These are phyloP conservation scores for Fragum whitleyi DNA, from an alignment of 2,888 invertebrate species.

Conservation along the genomic window DNA sequence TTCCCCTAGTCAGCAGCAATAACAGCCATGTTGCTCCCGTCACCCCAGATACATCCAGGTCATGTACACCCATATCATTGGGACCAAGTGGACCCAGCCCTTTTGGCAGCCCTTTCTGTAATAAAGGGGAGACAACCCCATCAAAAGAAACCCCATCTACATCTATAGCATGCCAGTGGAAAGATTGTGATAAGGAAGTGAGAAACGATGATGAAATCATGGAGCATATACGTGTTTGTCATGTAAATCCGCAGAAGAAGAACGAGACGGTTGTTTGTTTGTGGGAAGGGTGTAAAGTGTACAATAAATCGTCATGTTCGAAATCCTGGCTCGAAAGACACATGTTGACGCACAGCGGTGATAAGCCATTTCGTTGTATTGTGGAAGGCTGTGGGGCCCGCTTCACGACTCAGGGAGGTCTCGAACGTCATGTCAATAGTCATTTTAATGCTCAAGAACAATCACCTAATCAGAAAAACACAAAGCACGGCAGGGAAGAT, in stretches of 20 bases:
- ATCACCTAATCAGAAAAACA: constrained; percentile 72
- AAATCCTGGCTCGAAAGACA: constrained; percentile 97
- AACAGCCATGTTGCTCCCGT: constrained; percentile 43
- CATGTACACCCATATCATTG: constrained; percentile 73
- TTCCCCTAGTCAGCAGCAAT: constrained; percentile 59
- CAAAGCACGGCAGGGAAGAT: constrained; percentile 89
- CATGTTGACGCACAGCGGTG: constrained; percentile 95
- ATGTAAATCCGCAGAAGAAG: constrained; percentile 88
- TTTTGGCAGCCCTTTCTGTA: constrained; percentile 55
- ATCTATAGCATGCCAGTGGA: constrained; percentile 81
- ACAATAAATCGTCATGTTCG: constrained; percentile 95
- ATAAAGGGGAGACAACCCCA: constrained; percentile 63
- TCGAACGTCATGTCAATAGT: constrained; percentile 96
- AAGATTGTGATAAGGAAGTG: constrained; percentile 77
- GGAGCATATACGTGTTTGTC: constrained; percentile 81
- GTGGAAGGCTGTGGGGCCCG: constrained; percentile 94
- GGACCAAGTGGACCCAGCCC: constrained; percentile 53
- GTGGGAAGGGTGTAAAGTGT: constrained; percentile 98
- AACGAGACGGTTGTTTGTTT: constrained; percentile 95
- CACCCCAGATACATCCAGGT: constrained; percentile 73
- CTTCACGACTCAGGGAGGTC: constrained; percentile 87
- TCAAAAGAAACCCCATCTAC: constrained; percentile 57
- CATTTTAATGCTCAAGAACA: constrained; percentile 90
- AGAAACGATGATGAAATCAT: constrained; percentile 73
- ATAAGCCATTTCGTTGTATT: constrained; percentile 97